A percentile compares a stretch with the other conserved stretches of the same genome.
phyloP scores from a whole-genome alignment of 1,140 invertebrate species.

The Drosophila neocordata region DNA sequence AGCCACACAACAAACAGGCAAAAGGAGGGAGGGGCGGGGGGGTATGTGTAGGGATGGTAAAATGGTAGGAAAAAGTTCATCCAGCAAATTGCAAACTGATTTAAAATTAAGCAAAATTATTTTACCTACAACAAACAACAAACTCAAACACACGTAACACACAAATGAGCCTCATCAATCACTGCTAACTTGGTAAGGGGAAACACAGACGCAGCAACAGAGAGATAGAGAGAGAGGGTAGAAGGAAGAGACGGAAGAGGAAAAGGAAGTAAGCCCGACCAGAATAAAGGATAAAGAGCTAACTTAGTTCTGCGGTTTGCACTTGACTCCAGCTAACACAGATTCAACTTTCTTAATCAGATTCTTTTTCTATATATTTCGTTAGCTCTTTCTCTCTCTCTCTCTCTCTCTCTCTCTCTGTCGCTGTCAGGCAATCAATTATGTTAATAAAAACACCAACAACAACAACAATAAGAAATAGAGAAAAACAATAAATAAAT shows the following conservation, averaged over 20 bases:
- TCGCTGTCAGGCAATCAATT: conserved; percentile 61
- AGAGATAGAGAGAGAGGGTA: conserved; percentile 5
- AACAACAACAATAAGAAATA: neutral
- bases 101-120: conserved; percentile 81
- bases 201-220: conserved; percentile 12
- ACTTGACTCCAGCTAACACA: conserved; percentile 36
- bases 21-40: neutral
- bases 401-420: neutral
- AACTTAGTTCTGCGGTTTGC: conserved; percentile 56
- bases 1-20: conserved; percentile 6
- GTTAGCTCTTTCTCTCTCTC: neutral
- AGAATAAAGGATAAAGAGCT: conserved; percentile 68
- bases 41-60: neutral
- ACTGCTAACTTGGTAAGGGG: conserved; percentile 11
- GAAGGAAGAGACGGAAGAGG: neutral
- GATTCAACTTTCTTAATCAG: conserved; percentile 65
- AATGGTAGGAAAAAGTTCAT: conserved; percentile 33
- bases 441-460: conserved; percentile 65
- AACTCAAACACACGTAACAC: conserved; percentile 43
- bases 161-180: conserved; percentile 80
- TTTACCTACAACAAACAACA: conserved; percentile 49
- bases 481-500: conserved; percentile 67
- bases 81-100: conserved; percentile 77
- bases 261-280: conserved; percentile 18
- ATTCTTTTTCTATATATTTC: conserved; percentile 7